Conservation (phyloP, 2,888 invertebrate species). For the Dryobotodes eremita region DNA sequence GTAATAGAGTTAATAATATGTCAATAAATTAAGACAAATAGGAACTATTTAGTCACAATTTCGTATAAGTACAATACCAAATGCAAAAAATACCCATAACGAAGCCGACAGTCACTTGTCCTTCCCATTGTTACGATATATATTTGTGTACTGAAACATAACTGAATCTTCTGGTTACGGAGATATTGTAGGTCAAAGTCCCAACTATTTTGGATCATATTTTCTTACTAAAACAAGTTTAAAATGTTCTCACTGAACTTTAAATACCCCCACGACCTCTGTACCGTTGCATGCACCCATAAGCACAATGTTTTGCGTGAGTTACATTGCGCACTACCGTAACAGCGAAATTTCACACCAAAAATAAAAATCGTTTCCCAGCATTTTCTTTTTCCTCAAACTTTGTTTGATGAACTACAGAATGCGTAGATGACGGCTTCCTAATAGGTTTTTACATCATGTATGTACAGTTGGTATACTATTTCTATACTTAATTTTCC, state of each 20-base stretch:
- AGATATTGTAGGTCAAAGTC: neutral
- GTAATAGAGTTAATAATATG: too few relatives aligned
- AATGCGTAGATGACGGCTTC: neutral
- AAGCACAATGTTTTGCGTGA: neutral
- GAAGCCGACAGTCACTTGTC: neutral
- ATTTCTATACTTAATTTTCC: neutral
- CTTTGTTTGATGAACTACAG: neutral
- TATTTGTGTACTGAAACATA: neutral
- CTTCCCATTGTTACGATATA: neutral
- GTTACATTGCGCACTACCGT: neutral
- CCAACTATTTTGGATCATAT: accelerated
- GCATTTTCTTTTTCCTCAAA: neutral
- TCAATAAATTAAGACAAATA: too few relatives aligned
- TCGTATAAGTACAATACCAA: too few relatives aligned
- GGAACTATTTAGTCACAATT: too few relatives aligned
- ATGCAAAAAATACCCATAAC: too few relatives aligned
- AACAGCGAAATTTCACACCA: neutral
- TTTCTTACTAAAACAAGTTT: neutral
- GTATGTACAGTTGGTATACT: neutral
- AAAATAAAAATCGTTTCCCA: neutral
- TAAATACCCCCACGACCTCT: too few relatives aligned
- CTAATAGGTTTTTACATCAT: neutral
- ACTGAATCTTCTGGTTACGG: neutral
- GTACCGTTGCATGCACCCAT: neutral
- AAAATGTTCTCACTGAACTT: too few relatives aligned